Conservation (phyloP, 1,140 invertebrate genomes). For the Thaumetopoea pityocampa region DNA sequence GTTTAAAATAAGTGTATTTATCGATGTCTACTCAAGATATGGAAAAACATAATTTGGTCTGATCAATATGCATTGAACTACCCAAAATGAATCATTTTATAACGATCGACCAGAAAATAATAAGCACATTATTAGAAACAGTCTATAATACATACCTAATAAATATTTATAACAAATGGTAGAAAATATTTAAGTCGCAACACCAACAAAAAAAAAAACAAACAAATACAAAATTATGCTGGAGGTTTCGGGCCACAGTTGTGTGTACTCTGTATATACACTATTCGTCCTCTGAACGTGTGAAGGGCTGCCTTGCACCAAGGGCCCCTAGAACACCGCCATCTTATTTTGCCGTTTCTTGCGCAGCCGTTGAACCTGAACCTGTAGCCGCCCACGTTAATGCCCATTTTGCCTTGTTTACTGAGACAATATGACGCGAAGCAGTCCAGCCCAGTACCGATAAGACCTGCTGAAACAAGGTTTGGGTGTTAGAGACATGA, state of each 20-base stretch:
- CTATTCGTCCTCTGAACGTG: conserved; percentile 59
- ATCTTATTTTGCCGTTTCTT: conserved; percentile 61
- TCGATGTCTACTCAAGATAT: too few relatives aligned
- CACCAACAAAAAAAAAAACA: too few relatives aligned
- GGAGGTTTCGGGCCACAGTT: conserved; percentile 64
- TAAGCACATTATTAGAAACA: too few relatives aligned
- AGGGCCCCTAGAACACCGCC: conserved; percentile 61
- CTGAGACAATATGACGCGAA: conserved; percentile 68
- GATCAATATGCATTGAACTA: too few relatives aligned
- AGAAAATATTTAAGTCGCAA: too few relatives aligned
- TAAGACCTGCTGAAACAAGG: conserved; percentile 49
- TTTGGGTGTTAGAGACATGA: conserved; percentile 18
- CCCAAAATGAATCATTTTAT: too few relatives aligned
- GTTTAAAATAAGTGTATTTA: too few relatives aligned
- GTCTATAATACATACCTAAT: too few relatives aligned
- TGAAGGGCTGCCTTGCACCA: conserved; percentile 68
- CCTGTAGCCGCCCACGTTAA: conserved; percentile 62
- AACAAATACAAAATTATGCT: too few relatives aligned
- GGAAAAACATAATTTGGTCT: too few relatives aligned
- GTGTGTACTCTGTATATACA: conserved; percentile 64
- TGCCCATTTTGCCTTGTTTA: conserved; percentile 70
- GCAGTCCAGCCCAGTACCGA: conserved; percentile 54
- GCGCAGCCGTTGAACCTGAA: conserved; percentile 67
- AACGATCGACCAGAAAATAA: too few relatives aligned
- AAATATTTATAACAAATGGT: too few relatives aligned